These are phyloP conservation scores for Aphodius sticticus DNA, from an alignment of 2,888 invertebrate genomes.

Conservation along the genomic window DNA sequence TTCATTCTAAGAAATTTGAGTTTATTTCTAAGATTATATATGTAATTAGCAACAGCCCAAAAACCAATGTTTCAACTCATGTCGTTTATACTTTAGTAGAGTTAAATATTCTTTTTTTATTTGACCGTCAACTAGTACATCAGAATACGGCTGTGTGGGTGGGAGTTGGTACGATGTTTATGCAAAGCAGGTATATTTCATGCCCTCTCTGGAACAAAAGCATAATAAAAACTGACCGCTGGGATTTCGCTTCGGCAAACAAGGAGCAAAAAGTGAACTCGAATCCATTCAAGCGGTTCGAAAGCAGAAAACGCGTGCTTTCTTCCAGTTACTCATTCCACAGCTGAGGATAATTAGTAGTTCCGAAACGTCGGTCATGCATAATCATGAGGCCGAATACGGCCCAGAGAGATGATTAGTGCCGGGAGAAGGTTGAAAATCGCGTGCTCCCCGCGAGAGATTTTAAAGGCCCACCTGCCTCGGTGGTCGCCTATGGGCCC, in stretches of 20 bases:
- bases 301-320: conserved; percentile 4
- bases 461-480: conserved; percentile 4
- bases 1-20: no score
- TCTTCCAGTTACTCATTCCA: conserved; percentile 11
- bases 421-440: background rate
- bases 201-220: background rate
- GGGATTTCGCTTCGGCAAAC: background rate
- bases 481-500: background rate
- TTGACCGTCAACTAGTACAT: background rate
- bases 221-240: background rate
- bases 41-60: no score
- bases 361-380: conserved; percentile 18
- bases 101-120: background rate
- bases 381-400: conserved; percentile 8
- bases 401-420: conserved; percentile 4
- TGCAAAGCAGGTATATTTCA: background rate
- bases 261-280: background rate
- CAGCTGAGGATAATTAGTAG: conserved; percentile 17
- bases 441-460: background rate
- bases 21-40: no score
- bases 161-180: background rate
- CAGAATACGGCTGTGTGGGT: background rate
- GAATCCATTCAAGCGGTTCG: background rate
- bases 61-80: background rate
- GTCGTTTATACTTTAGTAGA: background rate